Evolutionary conservation across 2,113 vertebrate genomes (phyloP), one percentile per base, ranked within the genome.

Genomic region (Electrona antarctica): DNA sequence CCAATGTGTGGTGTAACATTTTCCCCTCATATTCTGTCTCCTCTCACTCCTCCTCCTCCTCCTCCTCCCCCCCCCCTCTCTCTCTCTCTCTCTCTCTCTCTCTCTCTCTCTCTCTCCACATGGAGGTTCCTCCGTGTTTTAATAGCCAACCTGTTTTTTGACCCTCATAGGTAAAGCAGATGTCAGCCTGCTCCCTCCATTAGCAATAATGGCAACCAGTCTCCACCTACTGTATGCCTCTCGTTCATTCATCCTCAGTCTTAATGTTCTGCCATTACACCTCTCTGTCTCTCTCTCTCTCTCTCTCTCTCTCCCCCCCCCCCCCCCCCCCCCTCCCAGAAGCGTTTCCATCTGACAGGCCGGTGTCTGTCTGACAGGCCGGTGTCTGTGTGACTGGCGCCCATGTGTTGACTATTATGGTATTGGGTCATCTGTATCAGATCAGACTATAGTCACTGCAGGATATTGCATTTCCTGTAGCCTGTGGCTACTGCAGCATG

Each of bases 161-260:
- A 57, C 68, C 54, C 69, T 61, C 69, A 64, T 57, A n/a, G 71
- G 61, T 63, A 49, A 74, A 82, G 74, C 77, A 70, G 84, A 81
- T 76, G 79, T 79, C 41, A 41, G 63, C 21, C 83, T 74, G 75
- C 71, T 82, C 54, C 56, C 7, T 21, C 21, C 74, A 87, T 84
- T 79, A 84, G 64, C 47, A 70, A 12, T 15, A 77, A 74, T 13
- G 59, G 45, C 52, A 33, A 21, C 14, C 21, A 57, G 28, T 57
- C 55, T 57, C 55, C 15, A 64, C 9, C 49, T 60, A 21, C 46
- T n/a, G 46, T 61, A 41, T 60, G 21, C 21, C 46, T 50, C 52
- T 64, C 29, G 60, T 57, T 28, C 2, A 11, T 11, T 21, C 13
- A 51, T 55, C 59, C 33, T 66, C 57, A 14, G 15, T 47, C 46